Evolutionary conservation across 2,113 vertebrate species (phyloP), one percentile per base, ranked within the genome.

Genomic region (Nothocercus julius): DNA sequence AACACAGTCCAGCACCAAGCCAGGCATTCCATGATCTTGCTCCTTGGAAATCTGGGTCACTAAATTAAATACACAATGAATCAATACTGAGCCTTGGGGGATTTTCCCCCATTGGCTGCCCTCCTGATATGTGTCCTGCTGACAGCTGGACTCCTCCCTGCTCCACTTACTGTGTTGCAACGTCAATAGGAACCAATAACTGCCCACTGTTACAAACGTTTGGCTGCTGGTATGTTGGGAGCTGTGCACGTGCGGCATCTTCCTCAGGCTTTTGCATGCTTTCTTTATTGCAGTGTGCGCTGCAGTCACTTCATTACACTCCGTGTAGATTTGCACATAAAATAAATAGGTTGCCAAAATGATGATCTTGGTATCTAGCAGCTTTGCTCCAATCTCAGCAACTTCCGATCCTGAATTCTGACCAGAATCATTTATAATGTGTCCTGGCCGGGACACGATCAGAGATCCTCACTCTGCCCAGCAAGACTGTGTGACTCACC

Each of bases 11-110:
- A 90, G 51, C 64, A 89, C 16, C 49, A 70, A 28, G 49, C 45
- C 63, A 85, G 34, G 73, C 64, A n/a, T 14, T 63, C 70, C 20
- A 82, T 8, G 27, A 91, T 68, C 68, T 84, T 86, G 56, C 79
- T 93, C 66, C 89, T 93, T 81, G 85, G 89, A 81, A 95, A 96
- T 91, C 81, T 95, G 83, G 94, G 96, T 96, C 38, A 7, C 87
- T 75, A 96, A 92, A 96, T 94, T 97, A 96, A 95, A 96, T 92
- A 96, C 85, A 95, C 89, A 96, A 91, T 19, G 9, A 89, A 96
- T 97, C 96, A 93, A 97, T 97, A 92, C 20, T 32, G 34, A 90
- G 47, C 94, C 70, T 79, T 38, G 34, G 85, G 96, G 75, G 20
- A 94, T 85, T 91, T 94, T 69, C 64, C 92, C 89, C 89, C 94